phyloP scores from a whole-genome alignment of 2,797 vertebrate species.

The Ctenopoma multispine region DNA sequence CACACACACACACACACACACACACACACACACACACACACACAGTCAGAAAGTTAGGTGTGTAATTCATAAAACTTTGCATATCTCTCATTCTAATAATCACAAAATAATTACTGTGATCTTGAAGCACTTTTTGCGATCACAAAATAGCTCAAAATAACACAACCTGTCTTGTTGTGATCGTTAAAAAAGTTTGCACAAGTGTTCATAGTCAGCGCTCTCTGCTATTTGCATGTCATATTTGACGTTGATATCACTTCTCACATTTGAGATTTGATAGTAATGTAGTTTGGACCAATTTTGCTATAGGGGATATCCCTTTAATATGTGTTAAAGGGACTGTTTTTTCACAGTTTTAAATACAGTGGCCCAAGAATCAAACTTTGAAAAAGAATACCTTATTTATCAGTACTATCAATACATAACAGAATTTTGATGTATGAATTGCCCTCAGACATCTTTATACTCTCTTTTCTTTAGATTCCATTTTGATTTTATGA shows the following conservation, averaged over 20 bases:
- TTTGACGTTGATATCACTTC: too few relatives aligned
- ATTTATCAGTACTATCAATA: slow-evolving; percentile 1
- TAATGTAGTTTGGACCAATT: neutral
- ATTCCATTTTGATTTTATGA: neutral
- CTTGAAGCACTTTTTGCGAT: neutral
- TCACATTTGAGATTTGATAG: neutral
- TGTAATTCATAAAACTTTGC: neutral
- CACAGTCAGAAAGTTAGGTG: neutral
- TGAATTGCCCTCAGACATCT: neutral
- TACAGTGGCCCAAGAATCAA: neutral
- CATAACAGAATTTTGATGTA: too few relatives aligned
- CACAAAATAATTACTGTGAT: neutral
- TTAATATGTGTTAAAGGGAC: neutral
- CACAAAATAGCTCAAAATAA: slow-evolving; percentile 16
- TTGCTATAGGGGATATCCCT: too few relatives aligned
- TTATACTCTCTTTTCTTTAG: neutral
- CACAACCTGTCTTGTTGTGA: neutral
- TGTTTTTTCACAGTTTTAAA: neutral
- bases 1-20: neutral
- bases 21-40: too few relatives aligned
- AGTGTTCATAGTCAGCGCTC: neutral
- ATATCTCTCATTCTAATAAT: neutral
- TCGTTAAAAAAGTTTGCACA: slow-evolving; percentile 3
- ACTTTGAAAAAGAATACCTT: neutral
- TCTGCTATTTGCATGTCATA: too few relatives aligned